Conservation (phyloP, 2,797 vertebrate species). For the Parauchenoglanis ngamensis region DNA sequence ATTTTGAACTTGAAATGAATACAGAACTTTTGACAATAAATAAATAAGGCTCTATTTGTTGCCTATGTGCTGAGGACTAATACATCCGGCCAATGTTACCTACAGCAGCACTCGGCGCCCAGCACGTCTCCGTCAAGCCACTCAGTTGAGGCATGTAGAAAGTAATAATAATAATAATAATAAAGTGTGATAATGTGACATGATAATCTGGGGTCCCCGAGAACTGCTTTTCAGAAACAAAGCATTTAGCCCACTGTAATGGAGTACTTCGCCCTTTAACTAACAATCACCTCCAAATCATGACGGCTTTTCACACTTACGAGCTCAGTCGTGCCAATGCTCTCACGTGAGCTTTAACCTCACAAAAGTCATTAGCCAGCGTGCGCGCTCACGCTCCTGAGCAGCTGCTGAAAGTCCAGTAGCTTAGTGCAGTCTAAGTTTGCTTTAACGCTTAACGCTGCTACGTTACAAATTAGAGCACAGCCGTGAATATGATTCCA, state of each 20-base stretch:
- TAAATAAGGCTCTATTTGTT: neutral
- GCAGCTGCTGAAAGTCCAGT: slow-evolving; percentile 38
- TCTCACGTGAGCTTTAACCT: slow-evolving; percentile 17
- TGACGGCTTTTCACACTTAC: neutral
- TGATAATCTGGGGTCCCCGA: neutral
- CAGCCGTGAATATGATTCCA: neutral
- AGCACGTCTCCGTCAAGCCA: neutral
- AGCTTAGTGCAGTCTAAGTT: neutral
- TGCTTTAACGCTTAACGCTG: no score
- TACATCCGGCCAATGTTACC: neutral
- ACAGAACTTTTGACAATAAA: no score
- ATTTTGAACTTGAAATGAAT: neutral
- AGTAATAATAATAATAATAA: neutral
- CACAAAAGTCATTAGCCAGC: slow-evolving; percentile 34
- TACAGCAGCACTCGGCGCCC: neutral
- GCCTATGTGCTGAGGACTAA: neutral
- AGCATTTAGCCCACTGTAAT: neutral
- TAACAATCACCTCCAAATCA: neutral
- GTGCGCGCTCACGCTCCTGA: slow-evolving; percentile 23
- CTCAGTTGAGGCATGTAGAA: neutral
- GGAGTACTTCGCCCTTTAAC: neutral
- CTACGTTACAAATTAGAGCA: neutral
- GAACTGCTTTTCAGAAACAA: neutral
- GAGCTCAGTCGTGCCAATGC: neutral
- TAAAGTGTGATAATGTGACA: neutral